phyloP scores from a whole-genome alignment of 1,140 invertebrate genomes.

The Medauroidea extradentata region DNA sequence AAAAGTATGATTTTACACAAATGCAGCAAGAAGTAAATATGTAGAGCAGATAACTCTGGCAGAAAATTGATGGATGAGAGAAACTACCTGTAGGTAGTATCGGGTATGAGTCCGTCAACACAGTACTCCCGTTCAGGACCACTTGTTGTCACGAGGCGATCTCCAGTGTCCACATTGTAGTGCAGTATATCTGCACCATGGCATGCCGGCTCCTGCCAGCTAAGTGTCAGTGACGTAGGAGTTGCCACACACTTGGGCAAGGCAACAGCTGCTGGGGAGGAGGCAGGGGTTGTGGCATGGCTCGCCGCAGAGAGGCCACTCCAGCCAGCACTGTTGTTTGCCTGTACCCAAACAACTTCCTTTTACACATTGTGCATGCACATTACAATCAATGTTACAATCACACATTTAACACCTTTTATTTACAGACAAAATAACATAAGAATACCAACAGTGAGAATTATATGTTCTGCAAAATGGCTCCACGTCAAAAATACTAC shows the following conservation, averaged over 20 bases:
- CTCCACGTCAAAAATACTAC: no score
- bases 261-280: slow-evolving; percentile 64
- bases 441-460: no score
- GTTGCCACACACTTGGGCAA: slow-evolving; percentile 56
- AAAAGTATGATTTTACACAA: no score
- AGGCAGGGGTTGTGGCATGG: slow-evolving; percentile 61
- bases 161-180: slow-evolving; percentile 71
- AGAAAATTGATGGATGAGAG: no score
- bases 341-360: no score
- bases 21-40: no score
- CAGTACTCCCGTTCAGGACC: slow-evolving; percentile 37
- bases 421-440: no score
- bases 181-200: slow-evolving; percentile 69
- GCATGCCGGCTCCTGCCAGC: slow-evolving; percentile 64
- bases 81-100: slow-evolving; percentile 52
- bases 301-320: slow-evolving; percentile 61
- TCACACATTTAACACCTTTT: no score
- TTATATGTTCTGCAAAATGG: no score
- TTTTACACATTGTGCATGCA: no score
- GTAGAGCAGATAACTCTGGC: no score
- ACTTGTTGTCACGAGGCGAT: slow-evolving; percentile 52
- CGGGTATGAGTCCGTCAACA: slow-evolving; percentile 49
- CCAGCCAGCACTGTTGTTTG: slow-evolving; percentile 69
- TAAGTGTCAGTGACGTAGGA: slow-evolving; percentile 59
- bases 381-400: no score